phyloP scores from a whole-genome alignment of 2,888 invertebrate genomes.

The Sthenelais limicola region DNA sequence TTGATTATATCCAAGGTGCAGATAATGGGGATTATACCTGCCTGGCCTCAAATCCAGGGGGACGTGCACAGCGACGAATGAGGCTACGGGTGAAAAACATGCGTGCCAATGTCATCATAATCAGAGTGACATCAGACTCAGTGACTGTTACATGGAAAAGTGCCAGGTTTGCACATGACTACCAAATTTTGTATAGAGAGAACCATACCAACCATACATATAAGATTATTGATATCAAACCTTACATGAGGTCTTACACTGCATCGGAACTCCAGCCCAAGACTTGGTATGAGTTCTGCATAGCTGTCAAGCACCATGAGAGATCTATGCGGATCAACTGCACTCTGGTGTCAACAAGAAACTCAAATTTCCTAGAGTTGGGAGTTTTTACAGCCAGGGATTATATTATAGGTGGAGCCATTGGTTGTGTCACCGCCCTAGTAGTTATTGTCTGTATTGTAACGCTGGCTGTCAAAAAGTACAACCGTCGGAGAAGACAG shows the following conservation, averaged over 20 bases:
- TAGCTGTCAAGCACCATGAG: constrained; percentile 45
- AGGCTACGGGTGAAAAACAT: constrained; percentile 47
- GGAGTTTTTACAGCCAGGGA: constrained; percentile 42
- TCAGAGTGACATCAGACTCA: constrained; percentile 47
- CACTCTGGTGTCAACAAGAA: constrained; percentile 46
- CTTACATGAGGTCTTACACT: constrained; percentile 54
- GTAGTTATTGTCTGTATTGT: constrained; percentile 24
- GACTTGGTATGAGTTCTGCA: constrained; percentile 52
- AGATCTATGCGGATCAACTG: constrained; percentile 49
- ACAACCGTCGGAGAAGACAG: constrained; percentile 43
- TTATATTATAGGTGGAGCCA: constrained; percentile 45
- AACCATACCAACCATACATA: constrained; percentile 30
- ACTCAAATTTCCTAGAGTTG: not conserved
- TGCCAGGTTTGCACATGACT: constrained; percentile 46
- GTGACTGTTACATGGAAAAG: constrained; percentile 52
- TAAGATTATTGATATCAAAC: constrained; percentile 43
- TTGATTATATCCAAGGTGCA: constrained; percentile 45
- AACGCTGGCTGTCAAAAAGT: constrained; percentile 37
- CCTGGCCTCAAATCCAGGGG: constrained; percentile 45
- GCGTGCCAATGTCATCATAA: constrained; percentile 48
- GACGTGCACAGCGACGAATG: constrained; percentile 38
- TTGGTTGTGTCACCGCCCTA: constrained; percentile 20
- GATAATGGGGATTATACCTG: constrained; percentile 51
- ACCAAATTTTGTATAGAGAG: constrained; percentile 48
- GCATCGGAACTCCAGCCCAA: constrained; percentile 48